Conservation (phyloP, 2,113 vertebrate genomes). For the Hipposideros armiger region DNA sequence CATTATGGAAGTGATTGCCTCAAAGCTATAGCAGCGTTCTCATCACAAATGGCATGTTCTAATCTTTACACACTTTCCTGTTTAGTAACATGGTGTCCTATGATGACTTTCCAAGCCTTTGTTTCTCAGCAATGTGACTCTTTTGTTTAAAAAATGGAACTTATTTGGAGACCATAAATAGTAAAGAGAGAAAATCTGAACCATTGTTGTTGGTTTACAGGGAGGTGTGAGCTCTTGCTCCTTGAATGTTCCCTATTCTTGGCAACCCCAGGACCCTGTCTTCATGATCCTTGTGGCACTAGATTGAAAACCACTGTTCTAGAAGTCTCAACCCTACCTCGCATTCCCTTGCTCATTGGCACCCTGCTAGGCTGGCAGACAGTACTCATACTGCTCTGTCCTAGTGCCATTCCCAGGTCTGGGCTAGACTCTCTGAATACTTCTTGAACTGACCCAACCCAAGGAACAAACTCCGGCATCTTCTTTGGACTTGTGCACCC, state of each 20-base stretch:
- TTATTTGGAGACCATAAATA: neutral
- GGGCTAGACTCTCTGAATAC: neutral
- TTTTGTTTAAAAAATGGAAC: neutral
- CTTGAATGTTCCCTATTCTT: neutral
- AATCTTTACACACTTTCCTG: neutral
- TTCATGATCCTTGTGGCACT: neutral
- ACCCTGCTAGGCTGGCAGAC: rapidly evolving
- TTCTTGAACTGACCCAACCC: neutral
- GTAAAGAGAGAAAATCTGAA: neutral
- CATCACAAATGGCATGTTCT: neutral
- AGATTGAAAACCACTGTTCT: neutral
- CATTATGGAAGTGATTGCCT: neutral
- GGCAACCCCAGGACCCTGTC: neutral
- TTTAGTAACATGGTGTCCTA: neutral
- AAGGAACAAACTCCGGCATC: neutral
- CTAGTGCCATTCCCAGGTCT: neutral
- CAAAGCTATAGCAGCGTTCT: neutral
- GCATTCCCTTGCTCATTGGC: neutral
- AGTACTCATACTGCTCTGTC: neutral
- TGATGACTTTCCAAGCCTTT: neutral
- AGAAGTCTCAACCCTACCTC: neutral
- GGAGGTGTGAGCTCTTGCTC: rapidly evolving
- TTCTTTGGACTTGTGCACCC: neutral
- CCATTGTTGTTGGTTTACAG: neutral
- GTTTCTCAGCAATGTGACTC: neutral